These are phyloP conservation scores for Mormyrus proboscirostris DNA, from an alignment of 2,797 vertebrate species.

Conservation along the genomic window DNA sequence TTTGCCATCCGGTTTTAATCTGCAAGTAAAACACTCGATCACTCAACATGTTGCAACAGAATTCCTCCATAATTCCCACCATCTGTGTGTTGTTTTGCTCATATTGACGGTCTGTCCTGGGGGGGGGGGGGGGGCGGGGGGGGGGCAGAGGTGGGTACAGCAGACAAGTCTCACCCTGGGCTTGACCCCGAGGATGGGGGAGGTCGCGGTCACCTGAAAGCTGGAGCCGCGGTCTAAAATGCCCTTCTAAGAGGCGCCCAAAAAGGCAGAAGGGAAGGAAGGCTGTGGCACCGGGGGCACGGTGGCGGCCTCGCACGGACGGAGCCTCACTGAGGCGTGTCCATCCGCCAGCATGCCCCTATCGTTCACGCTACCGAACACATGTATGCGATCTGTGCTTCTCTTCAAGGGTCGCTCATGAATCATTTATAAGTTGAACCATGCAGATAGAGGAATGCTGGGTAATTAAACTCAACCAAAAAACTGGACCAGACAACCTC, in stretches of 20 bases:
- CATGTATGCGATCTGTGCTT: not conserved
- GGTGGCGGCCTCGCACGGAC: not conserved
- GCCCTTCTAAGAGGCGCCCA: not conserved
- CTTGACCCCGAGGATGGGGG: not conserved
- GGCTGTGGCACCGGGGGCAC: not conserved
- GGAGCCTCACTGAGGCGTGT: not conserved
- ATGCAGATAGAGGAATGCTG: not conserved
- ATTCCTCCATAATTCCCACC: conserved; percentile 82
- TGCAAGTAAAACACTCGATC: conserved; percentile 66
- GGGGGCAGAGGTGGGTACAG: conserved; percentile 15
- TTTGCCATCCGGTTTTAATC: conserved; percentile 64
- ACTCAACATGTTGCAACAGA: conserved; percentile 78
- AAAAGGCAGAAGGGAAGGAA: not conserved
- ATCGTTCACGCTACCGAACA: not conserved
- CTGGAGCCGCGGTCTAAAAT: not conserved
- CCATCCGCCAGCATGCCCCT: not conserved
- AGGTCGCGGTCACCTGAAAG: not conserved
- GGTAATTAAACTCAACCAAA: not conserved
- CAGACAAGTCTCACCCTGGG: not conserved
- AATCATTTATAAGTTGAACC: not conserved
- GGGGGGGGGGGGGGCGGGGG: conserved; percentile 23
- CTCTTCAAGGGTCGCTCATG: not conserved
- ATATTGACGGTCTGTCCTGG: conserved; percentile 31
- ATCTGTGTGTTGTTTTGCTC: conserved; percentile 65
- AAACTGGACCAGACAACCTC: not conserved